Conservation (phyloP, 2,797 vertebrate species). For the Centropyge bicolor region DNA sequence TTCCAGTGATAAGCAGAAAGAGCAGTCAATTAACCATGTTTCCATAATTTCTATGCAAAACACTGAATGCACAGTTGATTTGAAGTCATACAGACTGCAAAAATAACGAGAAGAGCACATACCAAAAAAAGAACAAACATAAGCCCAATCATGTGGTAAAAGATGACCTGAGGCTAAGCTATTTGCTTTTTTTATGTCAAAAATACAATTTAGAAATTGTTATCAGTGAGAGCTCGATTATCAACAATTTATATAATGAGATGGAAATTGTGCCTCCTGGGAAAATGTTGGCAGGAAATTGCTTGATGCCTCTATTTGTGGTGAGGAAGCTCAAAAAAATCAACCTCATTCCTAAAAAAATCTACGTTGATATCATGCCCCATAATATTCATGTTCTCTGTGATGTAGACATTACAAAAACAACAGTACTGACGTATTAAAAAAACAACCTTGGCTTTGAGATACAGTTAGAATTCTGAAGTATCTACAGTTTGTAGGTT, state of each 20-base stretch:
- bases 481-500: neutral
- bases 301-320: too few relatives aligned
- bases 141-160: neutral
- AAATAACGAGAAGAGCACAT: neutral
- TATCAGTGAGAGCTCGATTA: neutral
- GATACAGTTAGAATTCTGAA: neutral
- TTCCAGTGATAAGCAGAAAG: conserved; percentile 4
- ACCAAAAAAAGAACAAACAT: neutral
- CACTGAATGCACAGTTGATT: neutral
- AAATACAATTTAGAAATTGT: neutral
- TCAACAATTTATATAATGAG: neutral
- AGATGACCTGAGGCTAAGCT: neutral
- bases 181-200: neutral
- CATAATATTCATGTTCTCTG: too few relatives aligned
- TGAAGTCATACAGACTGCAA: neutral
- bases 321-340: too few relatives aligned
- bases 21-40: conserved; percentile 5
- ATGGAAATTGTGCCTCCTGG: neutral
- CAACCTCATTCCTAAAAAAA: too few relatives aligned
- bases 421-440: neutral
- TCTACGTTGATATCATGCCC: too few relatives aligned
- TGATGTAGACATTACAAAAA: too few relatives aligned
- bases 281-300: neutral
- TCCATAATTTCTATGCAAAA: conserved; percentile 19
- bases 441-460: neutral